Evolutionary conservation across 2,888 invertebrate species (phyloP).

Genomic region (Ernsta delagoae): DNA sequence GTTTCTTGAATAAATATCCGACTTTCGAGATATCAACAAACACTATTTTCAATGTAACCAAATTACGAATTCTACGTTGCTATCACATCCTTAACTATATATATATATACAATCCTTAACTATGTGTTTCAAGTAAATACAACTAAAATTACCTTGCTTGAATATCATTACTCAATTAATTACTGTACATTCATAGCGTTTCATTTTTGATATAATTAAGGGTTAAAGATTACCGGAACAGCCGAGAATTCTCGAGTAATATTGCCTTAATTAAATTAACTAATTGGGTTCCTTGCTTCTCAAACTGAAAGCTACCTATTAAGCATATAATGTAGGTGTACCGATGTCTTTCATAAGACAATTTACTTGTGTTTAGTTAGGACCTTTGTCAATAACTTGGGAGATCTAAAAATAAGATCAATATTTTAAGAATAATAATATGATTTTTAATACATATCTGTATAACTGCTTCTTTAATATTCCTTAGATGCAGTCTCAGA

Average conservation of each 20-base stretch:
- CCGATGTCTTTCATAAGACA: not conserved
- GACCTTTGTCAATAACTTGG: slow-evolving; percentile 10
- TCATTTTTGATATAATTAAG: slow-evolving; percentile 3
- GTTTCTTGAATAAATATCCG: too few relatives aligned
- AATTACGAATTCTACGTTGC: not conserved
- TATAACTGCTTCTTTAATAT: too few relatives aligned
- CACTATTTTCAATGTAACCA: too few relatives aligned
- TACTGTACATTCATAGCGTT: not conserved
- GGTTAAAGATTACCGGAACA: slow-evolving; percentile 6
- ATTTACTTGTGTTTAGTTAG: slow-evolving; percentile 4
- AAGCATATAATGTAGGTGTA: not conserved
- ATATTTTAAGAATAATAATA: not conserved
- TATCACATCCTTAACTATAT: too few relatives aligned
- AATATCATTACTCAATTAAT: slow-evolving; percentile 9
- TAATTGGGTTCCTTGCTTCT: slow-evolving; percentile 3
- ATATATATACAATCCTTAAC: too few relatives aligned
- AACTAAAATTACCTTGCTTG: not conserved
- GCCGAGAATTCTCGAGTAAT: slow-evolving; percentile 12
- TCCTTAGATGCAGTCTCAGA: too few relatives aligned
- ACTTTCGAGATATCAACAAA: too few relatives aligned
- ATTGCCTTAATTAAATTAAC: slow-evolving; percentile 3
- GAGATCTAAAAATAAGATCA: not conserved
- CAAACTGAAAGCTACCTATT: not conserved
- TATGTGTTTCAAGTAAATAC: not conserved
- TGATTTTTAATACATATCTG: not conserved